Percentiles rank a stretch among this genome's conserved stretches.
These are phyloP conservation scores for Paracentrotus lividus DNA, from an alignment of 53 echinoderm and acorn worm species.

Conservation along the genomic window DNA sequence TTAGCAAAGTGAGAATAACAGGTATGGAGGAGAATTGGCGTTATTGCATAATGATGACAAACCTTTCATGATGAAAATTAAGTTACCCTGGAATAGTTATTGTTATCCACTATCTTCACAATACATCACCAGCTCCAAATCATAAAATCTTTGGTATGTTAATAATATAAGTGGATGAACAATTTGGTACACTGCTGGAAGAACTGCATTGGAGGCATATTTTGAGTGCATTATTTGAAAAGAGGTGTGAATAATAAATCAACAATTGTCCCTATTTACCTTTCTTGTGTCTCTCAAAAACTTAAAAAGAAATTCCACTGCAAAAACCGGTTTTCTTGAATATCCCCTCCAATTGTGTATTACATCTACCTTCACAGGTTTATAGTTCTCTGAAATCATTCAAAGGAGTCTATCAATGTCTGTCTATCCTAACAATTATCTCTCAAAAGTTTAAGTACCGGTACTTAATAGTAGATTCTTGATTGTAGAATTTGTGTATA, in stretches of 20 bases:
- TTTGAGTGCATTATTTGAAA: neutral
- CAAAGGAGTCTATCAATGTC: neutral
- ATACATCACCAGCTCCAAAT: too few relatives aligned
- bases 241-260: neutral
- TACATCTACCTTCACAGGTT: neutral
- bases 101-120: too few relatives aligned
- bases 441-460: neutral
- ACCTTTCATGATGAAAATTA: too few relatives aligned
- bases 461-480: neutral
- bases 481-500: neutral
- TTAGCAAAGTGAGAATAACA: too few relatives aligned
- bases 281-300: neutral
- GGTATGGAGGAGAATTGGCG: too few relatives aligned
- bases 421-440: neutral
- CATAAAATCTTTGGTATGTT: too few relatives aligned
- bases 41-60: too few relatives aligned
- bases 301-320: neutral
- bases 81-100: too few relatives aligned
- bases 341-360: slow-evolving; percentile 1
- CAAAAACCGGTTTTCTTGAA: slow-evolving; percentile 21
- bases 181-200: too few relatives aligned
- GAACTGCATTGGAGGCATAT: too few relatives aligned
- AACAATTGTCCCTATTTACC: neutral
- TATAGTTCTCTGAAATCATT: neutral
- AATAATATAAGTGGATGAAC: too few relatives aligned